Conservation (phyloP, 2,797 vertebrate genomes). For the Gastrophryne carolinensis region DNA sequence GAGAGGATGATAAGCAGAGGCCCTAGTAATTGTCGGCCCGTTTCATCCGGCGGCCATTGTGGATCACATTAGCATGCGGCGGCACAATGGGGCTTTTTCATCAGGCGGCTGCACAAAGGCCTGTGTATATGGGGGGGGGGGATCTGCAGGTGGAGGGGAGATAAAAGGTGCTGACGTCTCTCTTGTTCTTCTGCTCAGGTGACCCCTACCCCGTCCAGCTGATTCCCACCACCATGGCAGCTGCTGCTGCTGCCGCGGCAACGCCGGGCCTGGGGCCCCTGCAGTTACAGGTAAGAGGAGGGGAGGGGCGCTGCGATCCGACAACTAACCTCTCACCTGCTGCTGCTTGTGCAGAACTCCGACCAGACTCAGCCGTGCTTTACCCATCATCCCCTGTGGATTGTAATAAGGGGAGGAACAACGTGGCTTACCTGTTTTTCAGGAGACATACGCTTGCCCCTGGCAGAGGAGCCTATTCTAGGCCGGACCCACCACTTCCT, state of each 20-base stretch:
- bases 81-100: constrained; percentile 94
- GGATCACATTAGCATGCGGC: constrained; percentile 88
- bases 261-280: constrained; percentile 90
- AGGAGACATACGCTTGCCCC: too few species aligned
- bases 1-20: too few species aligned
- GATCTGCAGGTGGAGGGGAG: constrained; percentile 79
- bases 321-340: too few species aligned
- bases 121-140: constrained; percentile 78
- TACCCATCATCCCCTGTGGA: too few species aligned
- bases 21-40: constrained; percentile 78
- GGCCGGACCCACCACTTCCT: too few species aligned
- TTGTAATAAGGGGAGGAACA: too few species aligned
- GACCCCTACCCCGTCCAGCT: constrained; percentile 98
- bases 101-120: constrained; percentile 86
- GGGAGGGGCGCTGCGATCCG: constrained; percentile 57
- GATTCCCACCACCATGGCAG: constrained; percentile 97
- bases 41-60: constrained; percentile 90
- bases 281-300: constrained; percentile 92
- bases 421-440: too few species aligned
- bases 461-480: too few species aligned
- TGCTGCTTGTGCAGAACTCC: too few species aligned
- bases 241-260: constrained; percentile 87
- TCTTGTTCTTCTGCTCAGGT: constrained; percentile 80
- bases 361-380: too few species aligned
- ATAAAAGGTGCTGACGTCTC: constrained; percentile 76